Conservation (phyloP, 2,888 invertebrate genomes). For the Diaphora mendica region DNA sequence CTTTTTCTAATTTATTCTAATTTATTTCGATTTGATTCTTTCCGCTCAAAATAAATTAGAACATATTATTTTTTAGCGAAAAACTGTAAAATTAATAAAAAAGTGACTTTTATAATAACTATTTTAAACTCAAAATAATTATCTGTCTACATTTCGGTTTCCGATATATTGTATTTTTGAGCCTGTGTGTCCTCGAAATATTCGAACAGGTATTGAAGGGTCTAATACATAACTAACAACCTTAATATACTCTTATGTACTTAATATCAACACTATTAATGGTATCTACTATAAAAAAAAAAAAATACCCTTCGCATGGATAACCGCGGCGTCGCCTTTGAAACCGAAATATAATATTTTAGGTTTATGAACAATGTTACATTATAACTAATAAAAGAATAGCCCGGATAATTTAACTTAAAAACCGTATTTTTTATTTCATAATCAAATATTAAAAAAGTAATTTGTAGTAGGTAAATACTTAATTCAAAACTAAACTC, state of each 20-base stretch:
- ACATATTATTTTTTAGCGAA: no score
- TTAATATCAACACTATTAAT: background rate
- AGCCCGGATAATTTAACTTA: background rate
- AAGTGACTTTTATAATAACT: no score
- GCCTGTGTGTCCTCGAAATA: background rate
- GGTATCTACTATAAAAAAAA: slow-evolving; percentile 3
- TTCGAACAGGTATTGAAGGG: background rate
- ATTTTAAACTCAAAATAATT: no score
- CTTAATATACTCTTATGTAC: slow-evolving; percentile 4
- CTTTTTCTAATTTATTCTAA: no score
- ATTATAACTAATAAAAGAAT: background rate
- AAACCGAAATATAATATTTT: slow-evolving; percentile 4
- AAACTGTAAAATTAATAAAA: no score
- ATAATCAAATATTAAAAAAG: no score
- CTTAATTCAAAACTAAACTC: no score
- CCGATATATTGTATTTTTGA: background rate
- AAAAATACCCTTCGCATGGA: slow-evolving; percentile 23
- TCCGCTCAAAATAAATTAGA: no score
- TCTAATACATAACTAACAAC: slow-evolving; percentile 2
- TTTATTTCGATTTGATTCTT: no score
- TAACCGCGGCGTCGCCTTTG: slow-evolving; percentile 16
- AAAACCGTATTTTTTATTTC: no score
- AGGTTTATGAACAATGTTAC: background rate
- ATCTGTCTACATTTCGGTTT: no score
- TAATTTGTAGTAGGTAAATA: no score